phyloP scores from a whole-genome alignment of 2,797 vertebrate species.

The Sebastiscus tertius region DNA sequence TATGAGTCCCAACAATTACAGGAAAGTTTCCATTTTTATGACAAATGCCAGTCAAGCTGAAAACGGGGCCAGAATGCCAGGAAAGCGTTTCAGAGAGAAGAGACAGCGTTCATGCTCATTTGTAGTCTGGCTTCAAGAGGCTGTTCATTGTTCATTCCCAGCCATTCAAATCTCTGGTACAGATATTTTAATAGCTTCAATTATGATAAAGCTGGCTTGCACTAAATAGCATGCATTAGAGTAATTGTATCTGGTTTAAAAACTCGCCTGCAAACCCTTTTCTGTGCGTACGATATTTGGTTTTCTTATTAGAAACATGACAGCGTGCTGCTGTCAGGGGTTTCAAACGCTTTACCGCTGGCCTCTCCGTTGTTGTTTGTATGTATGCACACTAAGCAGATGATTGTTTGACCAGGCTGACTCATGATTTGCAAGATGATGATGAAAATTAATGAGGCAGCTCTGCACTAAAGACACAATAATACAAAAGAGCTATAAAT shows the following conservation, averaged over 20 bases:
- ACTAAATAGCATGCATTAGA: slow-evolving; percentile 38
- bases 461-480: slow-evolving; percentile 10
- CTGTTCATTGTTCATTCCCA: slow-evolving; percentile 38
- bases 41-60: slow-evolving; percentile 16
- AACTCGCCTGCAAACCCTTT: not conserved
- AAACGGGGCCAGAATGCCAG: not conserved
- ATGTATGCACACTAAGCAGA: not conserved
- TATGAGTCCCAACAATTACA: slow-evolving; percentile 16
- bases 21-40: slow-evolving; percentile 23
- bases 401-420: not conserved
- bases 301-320: not conserved
- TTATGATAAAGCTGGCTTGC: slow-evolving; percentile 28
- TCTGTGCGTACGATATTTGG: not conserved
- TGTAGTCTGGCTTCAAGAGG: slow-evolving; percentile 19
- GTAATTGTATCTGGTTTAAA: slow-evolving; percentile 43
- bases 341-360: not conserved
- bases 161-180: slow-evolving; percentile 27
- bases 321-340: not conserved
- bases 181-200: slow-evolving; percentile 44
- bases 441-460: slow-evolving; percentile 15
- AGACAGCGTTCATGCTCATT: slow-evolving; percentile 15
- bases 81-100: slow-evolving; percentile 9
- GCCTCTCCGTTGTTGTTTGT: not conserved
- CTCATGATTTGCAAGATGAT: slow-evolving; percentile 7
- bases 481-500: slow-evolving; percentile 6